Evolutionary conservation across 2,113 vertebrate species (phyloP).

Genomic region (Pholis gunnellus): DNA sequence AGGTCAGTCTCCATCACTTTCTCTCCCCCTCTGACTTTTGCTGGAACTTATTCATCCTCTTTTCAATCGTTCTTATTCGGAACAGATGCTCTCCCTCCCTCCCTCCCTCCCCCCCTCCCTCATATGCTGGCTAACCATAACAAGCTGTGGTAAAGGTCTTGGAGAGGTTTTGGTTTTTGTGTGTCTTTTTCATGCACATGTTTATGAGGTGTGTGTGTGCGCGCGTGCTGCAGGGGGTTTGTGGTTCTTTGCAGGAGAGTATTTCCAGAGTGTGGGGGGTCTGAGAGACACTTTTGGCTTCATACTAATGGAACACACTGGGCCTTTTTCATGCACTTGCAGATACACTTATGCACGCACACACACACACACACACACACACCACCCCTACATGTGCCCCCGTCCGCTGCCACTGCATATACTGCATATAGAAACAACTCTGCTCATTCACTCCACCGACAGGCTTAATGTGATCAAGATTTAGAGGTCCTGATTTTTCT

Average conservation of each 20-base stretch:
- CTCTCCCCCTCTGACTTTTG: constrained; percentile 36
- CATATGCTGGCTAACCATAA: constrained; percentile 53
- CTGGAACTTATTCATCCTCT: constrained; percentile 55
- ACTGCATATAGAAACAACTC: constrained; percentile 49
- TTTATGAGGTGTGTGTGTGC: constrained; percentile 17
- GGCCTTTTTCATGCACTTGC: constrained; percentile 5
- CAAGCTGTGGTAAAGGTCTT: constrained; percentile 63
- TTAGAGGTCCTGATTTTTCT: constrained; percentile 38
- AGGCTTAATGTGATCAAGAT: constrained; percentile 55
- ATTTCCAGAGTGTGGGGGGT: constrained; percentile 59
- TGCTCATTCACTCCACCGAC: constrained; percentile 38
- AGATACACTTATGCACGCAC: not conserved
- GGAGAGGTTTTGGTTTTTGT: constrained; percentile 44
- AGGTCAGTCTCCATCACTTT: constrained; percentile 26
- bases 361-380: constrained; percentile 6
- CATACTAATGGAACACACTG: constrained; percentile 40
- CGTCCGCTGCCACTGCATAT: constrained; percentile 12
- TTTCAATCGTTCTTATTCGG: constrained; percentile 61
- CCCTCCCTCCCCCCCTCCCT: constrained; percentile 8
- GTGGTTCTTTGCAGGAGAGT: constrained; percentile 69
- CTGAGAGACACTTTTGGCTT: constrained; percentile 28
- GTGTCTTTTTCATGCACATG: constrained; percentile 11
- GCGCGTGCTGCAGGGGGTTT: constrained; percentile 18
- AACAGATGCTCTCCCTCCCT: constrained; percentile 56
- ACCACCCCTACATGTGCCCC: constrained; percentile 19